Base-by-base conservation (phyloP, 2,113 vertebrate species). In the Semnornis frantzii region DNA sequence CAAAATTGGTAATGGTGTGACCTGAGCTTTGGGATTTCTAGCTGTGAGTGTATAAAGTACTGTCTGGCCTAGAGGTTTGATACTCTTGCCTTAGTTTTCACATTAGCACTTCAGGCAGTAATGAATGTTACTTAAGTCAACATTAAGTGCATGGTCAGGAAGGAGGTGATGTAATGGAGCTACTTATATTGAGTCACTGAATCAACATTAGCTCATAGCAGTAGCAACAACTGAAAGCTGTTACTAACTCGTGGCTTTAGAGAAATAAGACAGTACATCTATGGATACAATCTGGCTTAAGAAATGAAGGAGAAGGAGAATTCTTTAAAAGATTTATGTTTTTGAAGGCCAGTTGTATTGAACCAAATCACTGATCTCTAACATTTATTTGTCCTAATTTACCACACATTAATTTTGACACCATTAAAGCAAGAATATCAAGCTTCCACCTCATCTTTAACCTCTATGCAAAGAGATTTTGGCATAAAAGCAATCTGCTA, bases 331-430 rank as follows among this genome's bases (percentile, higher is more conserved):
- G 12, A 60, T 63, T 69, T 34, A 21, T 31, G 23, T 72, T 82
- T 87, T 72, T n/a, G 72, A 82, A 77, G 27, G 34, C 23, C n/a
- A 80, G 28, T 64, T 70, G 25, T 14, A 74, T 6, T 18, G 16
- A 63, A 31, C 13, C 21, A 20, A 42, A 30, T 46, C 39, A 52
- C 20, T 34, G 44, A 33, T 30, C 27, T 69, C 69, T 62, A 62
- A 75, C 55, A 55, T 89, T 79, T 95, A 62, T 78, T 92, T 91
- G 34, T 87, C 62, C 50, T 85, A 76, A 94, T 92, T 82, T 90
- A 90, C 20, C 64, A 96, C 57, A 73, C 27, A 31, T 79, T 85
- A 76, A 66, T 90, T 85, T 42, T 85, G 65, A 60, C 59, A 88
- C 39, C 0, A 0, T 82, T 90, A 83, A 90, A 94, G 76, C 69